Conservation (phyloP, 2,113 vertebrate species). For the Siphamia tubifer region DNA sequence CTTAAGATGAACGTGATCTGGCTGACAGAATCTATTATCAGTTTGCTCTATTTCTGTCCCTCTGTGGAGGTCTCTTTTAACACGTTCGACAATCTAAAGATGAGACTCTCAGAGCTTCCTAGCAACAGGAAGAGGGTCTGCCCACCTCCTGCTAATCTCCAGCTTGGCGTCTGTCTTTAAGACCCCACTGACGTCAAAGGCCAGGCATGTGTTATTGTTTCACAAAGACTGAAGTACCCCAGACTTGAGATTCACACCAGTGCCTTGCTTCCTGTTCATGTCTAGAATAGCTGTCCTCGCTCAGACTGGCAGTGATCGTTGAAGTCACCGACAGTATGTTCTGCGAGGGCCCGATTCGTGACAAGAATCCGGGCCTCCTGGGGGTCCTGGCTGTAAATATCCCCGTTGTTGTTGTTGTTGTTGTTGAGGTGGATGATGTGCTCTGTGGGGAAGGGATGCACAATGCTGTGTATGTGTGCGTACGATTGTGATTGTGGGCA, state of each 20-base stretch:
- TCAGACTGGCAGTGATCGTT: conserved; percentile 8
- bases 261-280: conserved; percentile 46
- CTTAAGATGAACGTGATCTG: not conserved
- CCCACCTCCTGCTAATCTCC: conserved; percentile 53
- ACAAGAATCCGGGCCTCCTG: conserved; percentile 48
- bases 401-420: conserved; percentile 44
- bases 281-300: conserved; percentile 43
- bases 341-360: conserved; percentile 36
- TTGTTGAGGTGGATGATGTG: conserved; percentile 52
- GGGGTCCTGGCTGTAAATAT: conserved; percentile 58
- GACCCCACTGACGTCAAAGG: conserved; percentile 60
- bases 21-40: conserved; percentile 17
- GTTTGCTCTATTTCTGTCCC: conserved; percentile 13
- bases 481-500: conserved; percentile 13
- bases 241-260: conserved; percentile 46
- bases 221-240: conserved; percentile 32
- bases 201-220: conserved; percentile 48
- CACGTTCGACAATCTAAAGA: conserved; percentile 45
- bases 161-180: conserved; percentile 41
- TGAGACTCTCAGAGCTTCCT: conserved; percentile 39
- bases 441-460: conserved; percentile 43
- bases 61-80: conserved; percentile 21
- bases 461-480: not conserved
- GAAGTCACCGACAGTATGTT: conserved; percentile 47
- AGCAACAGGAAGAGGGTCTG: conserved; percentile 58